phyloP scores from a whole-genome alignment of 2,888 invertebrate genomes.

The Troides helena region DNA sequence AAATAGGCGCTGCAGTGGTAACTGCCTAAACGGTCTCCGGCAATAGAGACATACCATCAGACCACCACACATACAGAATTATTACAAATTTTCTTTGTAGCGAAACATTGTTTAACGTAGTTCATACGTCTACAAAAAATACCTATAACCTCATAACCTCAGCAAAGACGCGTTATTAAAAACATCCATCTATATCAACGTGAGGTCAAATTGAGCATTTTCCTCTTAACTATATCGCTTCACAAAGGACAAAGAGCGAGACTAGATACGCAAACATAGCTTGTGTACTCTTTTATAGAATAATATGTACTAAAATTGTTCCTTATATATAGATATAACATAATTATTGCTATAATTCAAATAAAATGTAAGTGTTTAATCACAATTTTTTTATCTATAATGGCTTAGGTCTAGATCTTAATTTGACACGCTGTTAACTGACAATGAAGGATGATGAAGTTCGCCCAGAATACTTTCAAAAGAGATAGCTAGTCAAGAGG shows the following conservation, averaged over 20 bases:
- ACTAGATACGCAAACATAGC: neutral
- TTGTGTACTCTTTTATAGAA: neutral
- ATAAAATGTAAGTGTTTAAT: neutral
- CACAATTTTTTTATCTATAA: too few species aligned
- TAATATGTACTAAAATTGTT: neutral
- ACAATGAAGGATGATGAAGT: too few species aligned
- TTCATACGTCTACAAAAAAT: neutral
- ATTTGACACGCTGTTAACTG: too few species aligned
- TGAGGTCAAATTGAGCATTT: constrained; percentile 6
- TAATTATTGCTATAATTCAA: neutral
- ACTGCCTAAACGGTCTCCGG: too few species aligned
- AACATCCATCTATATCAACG: constrained; percentile 1
- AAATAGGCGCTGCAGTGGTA: too few species aligned
- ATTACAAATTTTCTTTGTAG: too few species aligned
- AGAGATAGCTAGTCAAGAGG: too few species aligned
- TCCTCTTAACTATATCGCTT: constrained; percentile 5
- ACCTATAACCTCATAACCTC: neutral
- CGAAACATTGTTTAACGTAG: too few species aligned
- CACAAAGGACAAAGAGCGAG: neutral
- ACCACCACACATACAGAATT: too few species aligned
- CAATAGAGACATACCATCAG: too few species aligned
- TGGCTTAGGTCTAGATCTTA: too few species aligned
- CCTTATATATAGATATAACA: neutral
- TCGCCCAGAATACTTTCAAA: too few species aligned
- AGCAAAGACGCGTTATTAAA: neutral